These are phyloP conservation scores for Catocala nupta DNA, from an alignment of 2,888 invertebrate genomes.

Conservation along the genomic window DNA sequence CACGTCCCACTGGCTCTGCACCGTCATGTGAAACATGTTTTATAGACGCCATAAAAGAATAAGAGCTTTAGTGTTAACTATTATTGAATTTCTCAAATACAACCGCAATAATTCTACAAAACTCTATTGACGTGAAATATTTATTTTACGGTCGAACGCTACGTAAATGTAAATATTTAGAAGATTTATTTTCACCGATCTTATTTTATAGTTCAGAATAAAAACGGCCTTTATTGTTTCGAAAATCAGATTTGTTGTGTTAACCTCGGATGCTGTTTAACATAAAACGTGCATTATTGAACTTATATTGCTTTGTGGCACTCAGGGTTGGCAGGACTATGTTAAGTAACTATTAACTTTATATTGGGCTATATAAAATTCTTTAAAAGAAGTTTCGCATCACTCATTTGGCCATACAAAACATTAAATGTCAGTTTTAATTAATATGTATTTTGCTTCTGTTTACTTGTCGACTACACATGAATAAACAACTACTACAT, in stretches of 20 bases:
- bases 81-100: constrained; percentile 56
- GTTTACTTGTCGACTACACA: not conserved
- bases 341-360: not conserved
- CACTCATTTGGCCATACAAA: not conserved
- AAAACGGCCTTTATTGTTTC: constrained; percentile 45
- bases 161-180: constrained; percentile 49
- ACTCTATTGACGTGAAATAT: constrained; percentile 45
- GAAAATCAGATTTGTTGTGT: constrained; percentile 37
- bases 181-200: constrained; percentile 42
- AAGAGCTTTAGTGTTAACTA: constrained; percentile 59
- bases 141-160: constrained; percentile 40
- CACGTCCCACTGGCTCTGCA: constrained; percentile 48
- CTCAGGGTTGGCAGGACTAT: constrained; percentile 13
- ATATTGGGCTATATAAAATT: not conserved
- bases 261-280: constrained; percentile 34
- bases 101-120: constrained; percentile 45
- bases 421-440: not conserved
- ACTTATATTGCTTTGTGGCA: constrained; percentile 24
- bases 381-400: not conserved
- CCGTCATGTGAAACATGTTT: constrained; percentile 58
- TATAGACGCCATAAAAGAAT: constrained; percentile 65
- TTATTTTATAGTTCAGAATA: constrained; percentile 40
- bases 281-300: constrained; percentile 39
- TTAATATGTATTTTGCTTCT: not conserved
- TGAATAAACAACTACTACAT: too few species aligned